Evolutionary conservation across 2,113 vertebrate species (phyloP), one percentile per base, ranked within the genome.

Genomic region (Oryzias javanicus): DNA sequence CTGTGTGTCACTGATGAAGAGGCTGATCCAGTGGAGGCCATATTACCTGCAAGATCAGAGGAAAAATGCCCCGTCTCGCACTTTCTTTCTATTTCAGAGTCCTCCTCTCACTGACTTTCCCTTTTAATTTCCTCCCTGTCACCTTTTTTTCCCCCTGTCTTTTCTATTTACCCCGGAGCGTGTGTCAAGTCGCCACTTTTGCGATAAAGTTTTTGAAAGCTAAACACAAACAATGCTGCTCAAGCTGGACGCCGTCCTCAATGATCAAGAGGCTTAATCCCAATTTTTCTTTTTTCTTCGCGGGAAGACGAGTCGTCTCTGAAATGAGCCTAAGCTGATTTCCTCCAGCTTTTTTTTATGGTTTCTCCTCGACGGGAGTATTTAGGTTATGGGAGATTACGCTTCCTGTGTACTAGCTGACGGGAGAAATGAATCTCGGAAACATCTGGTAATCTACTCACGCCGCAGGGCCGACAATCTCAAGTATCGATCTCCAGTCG

Each of bases 1-100:
- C 94, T 93, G 91, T 93, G 92, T 98, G 97, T 98, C 97, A 97
- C 93, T 95, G 94, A 98, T 96, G 96, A 95, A 94, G 94, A 94
- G 94, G 91, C 93, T 94, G 94, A 98, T 96, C 94, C 95, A 92
- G 96, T 94, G 91, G 94, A 94, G 94, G 95, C 94, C 90, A 93
- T 93, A 95, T 96, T 97, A 94, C 97, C 94, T 95, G 90, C 90
- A 94, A 95, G 89, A 91, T 93, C 92, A 94, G 93, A 94, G 92
- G 92, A 92, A 86, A 35, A 69, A 70, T 66, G 62, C 68, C 54
- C 41, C 45, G 42, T 70, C 68, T 75, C 79, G 79, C 78, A 63
- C 76, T 63, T 72, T 76, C 76, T 76, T 67, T 79, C 70, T 72
- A 77, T 81, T 80, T 49, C 76, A 50, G 52, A 50, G 46, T 72